Evolutionary conservation across 2,113 vertebrate genomes (phyloP).

Genomic region (Crypturellus undulatus): DNA sequence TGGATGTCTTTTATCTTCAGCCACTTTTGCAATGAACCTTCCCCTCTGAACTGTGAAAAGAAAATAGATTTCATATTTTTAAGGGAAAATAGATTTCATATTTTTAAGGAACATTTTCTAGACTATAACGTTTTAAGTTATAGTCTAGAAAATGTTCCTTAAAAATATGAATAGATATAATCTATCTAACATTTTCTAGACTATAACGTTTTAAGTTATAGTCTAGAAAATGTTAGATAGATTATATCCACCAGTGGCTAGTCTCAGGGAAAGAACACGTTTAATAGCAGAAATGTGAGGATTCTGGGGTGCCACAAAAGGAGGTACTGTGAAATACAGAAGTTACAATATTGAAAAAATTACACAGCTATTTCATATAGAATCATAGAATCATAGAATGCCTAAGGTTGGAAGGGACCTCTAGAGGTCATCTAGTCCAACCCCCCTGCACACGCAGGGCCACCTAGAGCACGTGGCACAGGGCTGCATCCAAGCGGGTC

Average conservation of each 20-base stretch:
- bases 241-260: neutral
- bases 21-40: neutral
- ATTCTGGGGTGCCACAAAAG: neutral
- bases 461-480: no score
- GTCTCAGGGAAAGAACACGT: neutral
- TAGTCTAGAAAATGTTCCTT: no score
- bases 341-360: neutral
- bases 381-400: no score
- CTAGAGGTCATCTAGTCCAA: no score
- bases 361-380: neutral
- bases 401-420: no score
- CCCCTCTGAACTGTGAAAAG: neutral
- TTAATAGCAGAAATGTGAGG: neutral
- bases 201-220: no score
- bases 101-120: neutral
- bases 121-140: no score
- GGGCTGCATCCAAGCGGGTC: no score
- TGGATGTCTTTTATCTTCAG: slow-evolving; percentile 15
- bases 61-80: neutral
- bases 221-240: no score
- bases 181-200: neutral
- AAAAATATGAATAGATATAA: no score
- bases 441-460: no score
- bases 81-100: neutral
- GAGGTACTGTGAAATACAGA: neutral